Evolutionary conservation across 1,140 invertebrate genomes (phyloP).

Genomic region (Gryon sp.): DNA sequence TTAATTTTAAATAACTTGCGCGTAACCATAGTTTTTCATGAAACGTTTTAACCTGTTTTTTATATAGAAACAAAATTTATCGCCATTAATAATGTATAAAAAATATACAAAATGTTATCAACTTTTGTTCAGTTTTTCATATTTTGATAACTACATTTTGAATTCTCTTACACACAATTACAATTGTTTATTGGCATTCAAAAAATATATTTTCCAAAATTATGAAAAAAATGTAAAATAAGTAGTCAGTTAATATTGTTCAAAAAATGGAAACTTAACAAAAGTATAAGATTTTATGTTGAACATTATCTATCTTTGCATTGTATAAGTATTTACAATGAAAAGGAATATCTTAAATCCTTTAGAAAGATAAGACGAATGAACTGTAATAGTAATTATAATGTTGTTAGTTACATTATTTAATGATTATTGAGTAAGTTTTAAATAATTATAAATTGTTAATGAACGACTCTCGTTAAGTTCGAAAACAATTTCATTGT

Average conservation of each 20-base stretch:
- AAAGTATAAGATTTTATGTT: conserved; percentile 15
- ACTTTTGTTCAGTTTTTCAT: conserved; percentile 6
- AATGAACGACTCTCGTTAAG: conserved; percentile 15
- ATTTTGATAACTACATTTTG: no score
- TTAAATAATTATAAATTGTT: conserved; percentile 44
- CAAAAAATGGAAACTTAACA: conserved; percentile 6
- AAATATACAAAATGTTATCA: no score
- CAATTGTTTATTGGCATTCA: no score
- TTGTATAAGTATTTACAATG: conserved; percentile 19
- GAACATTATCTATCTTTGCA: conserved; percentile 23
- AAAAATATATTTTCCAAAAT: no score
- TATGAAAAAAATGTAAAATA: no score
- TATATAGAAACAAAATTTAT: neutral
- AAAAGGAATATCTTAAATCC: conserved; percentile 2
- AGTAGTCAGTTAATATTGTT: no score
- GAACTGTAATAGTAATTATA: conserved; percentile 24
- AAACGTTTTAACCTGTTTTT: neutral
- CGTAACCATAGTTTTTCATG: conserved; percentile 1
- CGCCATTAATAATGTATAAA: neutral
- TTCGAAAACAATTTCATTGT: conserved; percentile 18
- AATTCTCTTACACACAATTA: no score
- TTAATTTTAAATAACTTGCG: conserved; percentile 14
- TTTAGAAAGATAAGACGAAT: conserved; percentile 11
- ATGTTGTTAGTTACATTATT: conserved; percentile 22
- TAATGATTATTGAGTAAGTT: conserved; percentile 26